Base-by-base conservation (phyloP, 2,797 vertebrate species). In the Australoheros facetus region DNA sequence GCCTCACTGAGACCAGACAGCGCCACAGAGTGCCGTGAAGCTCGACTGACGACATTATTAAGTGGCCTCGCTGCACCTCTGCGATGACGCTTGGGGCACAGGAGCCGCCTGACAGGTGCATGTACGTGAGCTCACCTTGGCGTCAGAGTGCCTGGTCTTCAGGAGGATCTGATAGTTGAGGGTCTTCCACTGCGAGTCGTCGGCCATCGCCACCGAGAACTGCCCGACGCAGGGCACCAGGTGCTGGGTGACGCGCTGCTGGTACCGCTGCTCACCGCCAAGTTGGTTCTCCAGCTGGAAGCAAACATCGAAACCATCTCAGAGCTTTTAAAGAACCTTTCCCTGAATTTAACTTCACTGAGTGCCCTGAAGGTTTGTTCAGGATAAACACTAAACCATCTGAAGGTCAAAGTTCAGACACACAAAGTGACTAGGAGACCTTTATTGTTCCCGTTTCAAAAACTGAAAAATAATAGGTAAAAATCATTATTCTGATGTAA, bases 151-250 rank as follows among this genome's bases (percentile, higher is more conserved):
- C 54, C 98, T 94, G 9, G 94, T 98, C 94, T 98, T 98, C 28
- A 99, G 93, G 7, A 99, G 96, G 85, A 99, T 93, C 89, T 97
- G 97, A 90, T 98, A 98, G 94, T 99, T 99, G 7, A 99, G 95
- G 1, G 94, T 96, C 83, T 99, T 99, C 98, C 98, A 99, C 39
- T 96, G 96, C 0, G 96, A 92, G 85, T 99, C 97, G 4, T 99
- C 97, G 1, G 95, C 95, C 95, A 97, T 86, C 28, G 97, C 97
- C 62, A 98, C 96, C 0, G 97, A 92, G 87, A 99, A 98, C 94
- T 98, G 98, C 32, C 95, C 97, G 30, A 99, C 86, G 83, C 98
- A 99, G 1, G 97, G 98, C 6, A 97, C 90, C 87, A 99, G 92
- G 87, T 97, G 96, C 58, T 81, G 56, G 3, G 93, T 95, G 75